These are phyloP conservation scores for Furcifer pardalis DNA, from an alignment of 2,797 vertebrate genomes.

Conservation along the genomic window DNA sequence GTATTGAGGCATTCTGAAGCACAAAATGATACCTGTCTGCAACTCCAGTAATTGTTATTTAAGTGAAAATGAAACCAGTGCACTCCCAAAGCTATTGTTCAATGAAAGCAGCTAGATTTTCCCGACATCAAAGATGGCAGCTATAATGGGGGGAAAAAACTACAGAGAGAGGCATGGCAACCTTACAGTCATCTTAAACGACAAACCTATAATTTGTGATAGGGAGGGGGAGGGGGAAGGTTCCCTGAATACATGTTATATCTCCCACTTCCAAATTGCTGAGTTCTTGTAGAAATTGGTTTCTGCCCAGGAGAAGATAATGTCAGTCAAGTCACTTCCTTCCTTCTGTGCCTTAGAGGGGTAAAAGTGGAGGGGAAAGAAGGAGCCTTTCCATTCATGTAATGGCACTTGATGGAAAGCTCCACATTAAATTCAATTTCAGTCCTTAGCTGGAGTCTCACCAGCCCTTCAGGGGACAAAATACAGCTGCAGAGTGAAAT, in stretches of 20 bases:
- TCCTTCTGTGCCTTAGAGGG: slow-evolving; percentile 48
- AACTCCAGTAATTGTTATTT: not conserved
- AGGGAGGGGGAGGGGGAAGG: slow-evolving; percentile 72
- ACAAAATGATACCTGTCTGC: not conserved
- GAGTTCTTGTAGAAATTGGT: slow-evolving; percentile 80
- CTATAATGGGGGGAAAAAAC: slow-evolving; percentile 60
- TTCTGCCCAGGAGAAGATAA: slow-evolving; percentile 80
- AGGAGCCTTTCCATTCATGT: slow-evolving; percentile 30
- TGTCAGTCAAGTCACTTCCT: slow-evolving; percentile 67
- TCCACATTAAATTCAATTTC: slow-evolving; percentile 28
- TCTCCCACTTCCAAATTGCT: slow-evolving; percentile 78
- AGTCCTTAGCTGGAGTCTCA: slow-evolving; percentile 22
- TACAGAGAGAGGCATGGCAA: slow-evolving; percentile 50
- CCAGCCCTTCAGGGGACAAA: slow-evolving; percentile 17
- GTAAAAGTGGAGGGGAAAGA: not conserved
- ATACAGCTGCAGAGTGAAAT: not conserved
- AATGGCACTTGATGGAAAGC: slow-evolving; percentile 38
- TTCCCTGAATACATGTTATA: slow-evolving; percentile 71
- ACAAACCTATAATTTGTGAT: slow-evolving; percentile 78
- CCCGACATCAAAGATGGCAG: slow-evolving; percentile 66
- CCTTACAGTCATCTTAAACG: slow-evolving; percentile 70
- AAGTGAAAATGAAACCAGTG: not conserved
- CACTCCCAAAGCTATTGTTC: slow-evolving; percentile 32
- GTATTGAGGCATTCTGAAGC: not conserved
- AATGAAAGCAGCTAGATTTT: slow-evolving; percentile 56